Percentiles rank a stretch among this genome's conserved stretches.
Evolutionary conservation across 2,888 invertebrate genomes (phyloP).

Genomic region (Hypercompe scribonia): DNA sequence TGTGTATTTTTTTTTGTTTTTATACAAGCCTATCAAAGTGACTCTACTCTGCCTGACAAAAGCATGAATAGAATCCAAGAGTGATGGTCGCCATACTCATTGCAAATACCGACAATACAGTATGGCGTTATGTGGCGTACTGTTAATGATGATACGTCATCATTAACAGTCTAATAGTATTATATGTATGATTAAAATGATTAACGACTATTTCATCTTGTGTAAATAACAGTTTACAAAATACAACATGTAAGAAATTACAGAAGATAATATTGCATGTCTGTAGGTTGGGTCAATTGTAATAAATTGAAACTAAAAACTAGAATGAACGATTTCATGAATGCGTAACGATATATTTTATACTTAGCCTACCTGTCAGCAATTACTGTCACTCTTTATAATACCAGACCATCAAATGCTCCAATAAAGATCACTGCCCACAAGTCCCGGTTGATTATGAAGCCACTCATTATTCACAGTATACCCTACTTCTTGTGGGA

Average conservation of each 20-base stretch:
- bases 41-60: no score
- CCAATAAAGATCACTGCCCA: conserved; percentile 13
- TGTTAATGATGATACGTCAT: no score
- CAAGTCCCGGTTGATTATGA: conserved; percentile 17
- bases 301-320: background rate
- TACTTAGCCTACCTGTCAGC: conserved; percentile 2
- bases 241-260: no score
- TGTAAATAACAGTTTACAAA: background rate
- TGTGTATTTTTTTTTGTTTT: no score
- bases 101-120: no score
- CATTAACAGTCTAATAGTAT: no score
- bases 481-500: conserved; percentile 23
- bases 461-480: conserved; percentile 19
- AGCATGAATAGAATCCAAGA: no score
- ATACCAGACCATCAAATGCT: conserved; percentile 16
- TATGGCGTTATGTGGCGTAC: no score
- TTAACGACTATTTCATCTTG: background rate
- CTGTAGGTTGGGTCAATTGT: background rate
- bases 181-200: no score
- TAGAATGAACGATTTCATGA: conserved; percentile 12
- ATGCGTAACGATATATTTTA: conserved; percentile 15
- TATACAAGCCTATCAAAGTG: no score
- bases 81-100: no score
- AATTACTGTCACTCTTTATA: conserved; percentile 29
- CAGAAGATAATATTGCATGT: no score